Conservation (phyloP, 2,888 invertebrate species). For the Andrena trimmerana region DNA sequence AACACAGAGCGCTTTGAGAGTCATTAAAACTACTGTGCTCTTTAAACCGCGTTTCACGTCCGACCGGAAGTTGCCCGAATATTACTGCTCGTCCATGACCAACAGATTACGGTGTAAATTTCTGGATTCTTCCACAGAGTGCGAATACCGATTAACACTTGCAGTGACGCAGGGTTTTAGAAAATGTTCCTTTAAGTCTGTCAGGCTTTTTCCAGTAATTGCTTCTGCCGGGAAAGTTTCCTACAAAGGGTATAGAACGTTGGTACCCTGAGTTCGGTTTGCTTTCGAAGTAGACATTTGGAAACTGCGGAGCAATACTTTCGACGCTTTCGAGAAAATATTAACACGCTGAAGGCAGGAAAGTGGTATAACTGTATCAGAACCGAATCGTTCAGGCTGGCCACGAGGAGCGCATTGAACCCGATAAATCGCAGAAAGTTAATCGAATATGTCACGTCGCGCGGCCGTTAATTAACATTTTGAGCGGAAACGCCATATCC, state of each 20-base stretch:
- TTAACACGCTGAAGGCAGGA: neutral
- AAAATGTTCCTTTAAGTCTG: too few relatives aligned
- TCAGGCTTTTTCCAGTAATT: too few relatives aligned
- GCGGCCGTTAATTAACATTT: conserved; percentile 37
- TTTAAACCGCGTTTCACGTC: neutral
- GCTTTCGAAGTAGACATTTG: too few relatives aligned
- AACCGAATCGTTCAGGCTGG: neutral
- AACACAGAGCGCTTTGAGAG: neutral
- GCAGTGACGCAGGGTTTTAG: too few relatives aligned
- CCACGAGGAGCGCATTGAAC: neutral
- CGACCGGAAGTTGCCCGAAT: neutral
- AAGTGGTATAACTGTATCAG: neutral
- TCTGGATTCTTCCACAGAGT: too few relatives aligned
- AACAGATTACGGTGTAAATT: too few relatives aligned
- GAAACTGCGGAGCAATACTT: neutral
- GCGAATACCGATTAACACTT: too few relatives aligned
- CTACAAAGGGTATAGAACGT: too few relatives aligned
- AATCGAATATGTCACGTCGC: conserved; percentile 40
- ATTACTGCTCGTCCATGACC: too few relatives aligned
- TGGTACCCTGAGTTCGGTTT: too few relatives aligned
- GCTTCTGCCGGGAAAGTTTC: too few relatives aligned
- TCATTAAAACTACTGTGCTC: neutral
- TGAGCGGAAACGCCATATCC: conserved; percentile 40
- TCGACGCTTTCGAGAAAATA: neutral
- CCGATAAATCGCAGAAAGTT: conserved; percentile 42